Evolutionary conservation across 1,140 invertebrate genomes (phyloP).

Genomic region (Lasaia peninsularis): DNA sequence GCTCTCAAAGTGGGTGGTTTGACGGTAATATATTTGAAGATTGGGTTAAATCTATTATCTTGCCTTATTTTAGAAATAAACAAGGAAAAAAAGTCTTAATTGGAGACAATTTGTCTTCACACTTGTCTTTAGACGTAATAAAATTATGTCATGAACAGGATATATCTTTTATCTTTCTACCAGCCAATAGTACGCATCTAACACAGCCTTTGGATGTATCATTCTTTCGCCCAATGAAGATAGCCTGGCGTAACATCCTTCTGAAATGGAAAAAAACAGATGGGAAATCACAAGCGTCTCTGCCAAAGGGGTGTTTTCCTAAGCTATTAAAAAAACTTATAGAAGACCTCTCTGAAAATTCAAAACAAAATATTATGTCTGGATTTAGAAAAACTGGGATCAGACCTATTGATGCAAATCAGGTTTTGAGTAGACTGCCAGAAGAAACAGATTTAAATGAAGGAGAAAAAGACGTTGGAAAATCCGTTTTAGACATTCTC

Average conservation of each 20-base stretch:
- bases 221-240: conserved; percentile 1
- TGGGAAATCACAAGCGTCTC: no score
- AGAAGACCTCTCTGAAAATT: no score
- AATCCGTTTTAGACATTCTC: not conserved
- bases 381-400: no score
- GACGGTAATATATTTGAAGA: not conserved
- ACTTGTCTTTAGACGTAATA: not conserved
- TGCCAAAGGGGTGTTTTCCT: no score
- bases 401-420: no score
- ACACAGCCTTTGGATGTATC: conserved; percentile 5
- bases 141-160: conserved; percentile 6
- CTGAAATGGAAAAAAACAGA: no score
- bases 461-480: not conserved
- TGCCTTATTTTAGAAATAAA: not conserved
- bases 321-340: no score
- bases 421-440: no score
- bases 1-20: not conserved
- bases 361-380: no score
- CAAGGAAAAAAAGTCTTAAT: not conserved
- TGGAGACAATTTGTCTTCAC: not conserved
- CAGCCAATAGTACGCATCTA: conserved; percentile 1
- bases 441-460: no score
- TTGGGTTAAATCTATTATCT: not conserved
- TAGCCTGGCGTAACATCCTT: not conserved
- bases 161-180: conserved; percentile 3